Conservation (phyloP, 64 coral and sea anemone species). For the Dendronephthya gigantea region DNA sequence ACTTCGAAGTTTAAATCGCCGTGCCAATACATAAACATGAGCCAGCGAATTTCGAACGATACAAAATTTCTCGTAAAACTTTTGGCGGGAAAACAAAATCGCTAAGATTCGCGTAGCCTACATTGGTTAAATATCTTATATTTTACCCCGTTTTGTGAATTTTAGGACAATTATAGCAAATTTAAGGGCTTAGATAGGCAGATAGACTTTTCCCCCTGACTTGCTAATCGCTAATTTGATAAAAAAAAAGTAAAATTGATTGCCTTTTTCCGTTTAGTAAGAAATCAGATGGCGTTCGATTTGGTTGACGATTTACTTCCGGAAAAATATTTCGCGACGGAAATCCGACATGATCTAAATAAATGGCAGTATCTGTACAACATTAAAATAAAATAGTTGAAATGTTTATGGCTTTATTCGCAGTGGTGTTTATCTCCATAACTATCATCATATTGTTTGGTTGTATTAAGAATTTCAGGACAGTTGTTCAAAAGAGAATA, state of each 20-base stretch:
- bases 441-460: background rate
- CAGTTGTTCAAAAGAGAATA: slow-evolving; percentile 27
- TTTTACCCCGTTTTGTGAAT: background rate
- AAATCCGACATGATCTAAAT: background rate
- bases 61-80: background rate
- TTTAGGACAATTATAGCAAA: background rate
- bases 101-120: too few species aligned
- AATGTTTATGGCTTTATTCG: background rate
- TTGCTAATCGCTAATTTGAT: too few species aligned
- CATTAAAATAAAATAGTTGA: background rate
- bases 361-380: too few species aligned
- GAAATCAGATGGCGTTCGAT: background rate
- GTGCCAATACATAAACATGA: background rate
- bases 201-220: too few species aligned
- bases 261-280: too few species aligned
- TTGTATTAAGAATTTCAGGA: background rate
- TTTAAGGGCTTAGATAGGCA: too few species aligned
- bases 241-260: too few species aligned
- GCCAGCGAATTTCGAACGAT: background rate
- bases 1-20: background rate
- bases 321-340: background rate
- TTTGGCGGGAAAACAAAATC: background rate
- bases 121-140: too few species aligned
- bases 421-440: background rate
- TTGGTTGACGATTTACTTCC: too few species aligned